phyloP scores from a whole-genome alignment of 30 jellyfish, hydroid and myxozoan genomes.

The Turritopsis dohrnii region DNA sequence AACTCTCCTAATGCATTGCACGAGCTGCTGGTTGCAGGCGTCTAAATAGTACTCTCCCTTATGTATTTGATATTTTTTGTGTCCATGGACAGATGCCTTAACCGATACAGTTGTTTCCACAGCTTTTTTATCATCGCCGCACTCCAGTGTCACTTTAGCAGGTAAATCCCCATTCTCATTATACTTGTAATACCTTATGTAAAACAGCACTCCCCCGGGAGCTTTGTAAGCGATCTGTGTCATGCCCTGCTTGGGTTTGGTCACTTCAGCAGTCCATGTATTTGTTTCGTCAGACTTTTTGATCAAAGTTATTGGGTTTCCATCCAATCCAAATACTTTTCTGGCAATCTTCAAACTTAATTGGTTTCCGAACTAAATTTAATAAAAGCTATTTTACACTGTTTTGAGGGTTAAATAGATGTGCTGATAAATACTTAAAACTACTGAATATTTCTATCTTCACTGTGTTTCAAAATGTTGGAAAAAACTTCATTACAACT shows the following conservation, averaged over 20 bases:
- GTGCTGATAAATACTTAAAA: too few relatives aligned
- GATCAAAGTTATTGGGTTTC: background rate
- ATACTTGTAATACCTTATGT: background rate
- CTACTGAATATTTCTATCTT: too few relatives aligned
- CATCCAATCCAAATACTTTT: background rate
- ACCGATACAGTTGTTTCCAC: background rate
- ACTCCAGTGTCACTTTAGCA: background rate
- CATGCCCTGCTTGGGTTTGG: background rate
- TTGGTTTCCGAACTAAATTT: background rate
- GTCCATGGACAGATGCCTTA: background rate
- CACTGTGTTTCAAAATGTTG: too few relatives aligned
- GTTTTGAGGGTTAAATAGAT: too few relatives aligned
- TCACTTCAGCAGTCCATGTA: background rate
- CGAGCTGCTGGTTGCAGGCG: background rate
- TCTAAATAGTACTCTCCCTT: background rate
- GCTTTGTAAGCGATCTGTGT: background rate
- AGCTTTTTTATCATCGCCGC: background rate
- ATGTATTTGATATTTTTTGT: background rate
- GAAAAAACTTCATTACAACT: too few relatives aligned
- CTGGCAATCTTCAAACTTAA: background rate
- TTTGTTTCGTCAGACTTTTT: background rate
- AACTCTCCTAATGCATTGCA: background rate
- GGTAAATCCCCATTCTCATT: background rate
- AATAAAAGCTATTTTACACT: too few relatives aligned
- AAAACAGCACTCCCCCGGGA: background rate